A percentile compares a stretch with the other conserved stretches of the same genome.
phyloP scores from a whole-genome alignment of 2,888 invertebrate genomes.

The Blastobasis adustella region DNA sequence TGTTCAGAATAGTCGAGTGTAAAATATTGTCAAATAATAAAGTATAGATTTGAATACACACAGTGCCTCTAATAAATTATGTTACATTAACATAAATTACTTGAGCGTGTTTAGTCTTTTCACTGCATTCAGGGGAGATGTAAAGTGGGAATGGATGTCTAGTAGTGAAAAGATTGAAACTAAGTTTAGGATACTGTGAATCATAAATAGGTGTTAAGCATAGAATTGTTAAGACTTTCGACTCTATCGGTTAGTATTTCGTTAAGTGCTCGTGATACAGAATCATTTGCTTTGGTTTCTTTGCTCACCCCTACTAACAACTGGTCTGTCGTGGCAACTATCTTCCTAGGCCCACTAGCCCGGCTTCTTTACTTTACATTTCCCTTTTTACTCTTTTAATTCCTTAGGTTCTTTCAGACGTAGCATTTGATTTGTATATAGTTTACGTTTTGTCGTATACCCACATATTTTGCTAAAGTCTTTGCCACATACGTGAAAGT shows the following conservation, averaged over 20 bases:
- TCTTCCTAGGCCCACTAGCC: conserved; percentile 16
- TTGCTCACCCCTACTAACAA: conserved; percentile 5
- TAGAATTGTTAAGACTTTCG: conserved; percentile 43
- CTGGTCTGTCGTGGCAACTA: conserved; percentile 33
- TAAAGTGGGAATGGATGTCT: conserved; percentile 13
- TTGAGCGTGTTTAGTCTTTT: conserved; percentile 67
- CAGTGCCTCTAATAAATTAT: conserved; percentile 75
- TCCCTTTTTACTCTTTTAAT: background rate
- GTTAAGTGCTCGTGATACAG: conserved; percentile 48
- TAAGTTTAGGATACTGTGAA: conserved; percentile 61
- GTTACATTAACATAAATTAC: conserved; percentile 76
- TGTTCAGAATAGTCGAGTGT: conserved; percentile 47
- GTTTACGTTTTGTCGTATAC: conserved; percentile 38
- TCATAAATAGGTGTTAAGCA: conserved; percentile 51
- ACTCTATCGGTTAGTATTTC: conserved; percentile 31
- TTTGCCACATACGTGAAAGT: conserved; percentile 39
- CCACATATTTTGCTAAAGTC: conserved; percentile 33
- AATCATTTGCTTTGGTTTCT: conserved; percentile 20
- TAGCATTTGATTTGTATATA: conserved; percentile 38
- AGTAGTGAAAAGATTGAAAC: conserved; percentile 60
- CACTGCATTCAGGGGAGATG: conserved; percentile 35
- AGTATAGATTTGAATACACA: conserved; percentile 69
- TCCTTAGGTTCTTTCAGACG: conserved; percentile 29
- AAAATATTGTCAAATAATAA: conserved; percentile 52
- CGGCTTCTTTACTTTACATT: conserved; percentile 3